phyloP scores from a whole-genome alignment of 1,140 invertebrate genomes.

The Elysia chlorotica region DNA sequence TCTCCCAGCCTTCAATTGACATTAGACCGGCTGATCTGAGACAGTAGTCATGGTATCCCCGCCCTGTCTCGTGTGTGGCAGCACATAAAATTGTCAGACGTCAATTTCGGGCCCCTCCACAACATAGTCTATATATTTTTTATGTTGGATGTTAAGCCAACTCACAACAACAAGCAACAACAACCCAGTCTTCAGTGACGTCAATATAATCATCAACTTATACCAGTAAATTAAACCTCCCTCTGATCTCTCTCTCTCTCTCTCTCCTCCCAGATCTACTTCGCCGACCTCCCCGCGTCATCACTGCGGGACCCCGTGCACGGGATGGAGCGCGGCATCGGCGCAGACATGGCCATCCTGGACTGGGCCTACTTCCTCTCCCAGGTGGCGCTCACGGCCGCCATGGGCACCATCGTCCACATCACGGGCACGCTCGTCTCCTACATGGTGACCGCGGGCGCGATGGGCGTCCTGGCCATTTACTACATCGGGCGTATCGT shows the following conservation, averaged over 20 bases:
- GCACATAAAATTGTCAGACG: neutral
- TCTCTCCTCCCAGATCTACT: slow-evolving; percentile 44
- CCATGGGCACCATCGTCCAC: slow-evolving; percentile 64
- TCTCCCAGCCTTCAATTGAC: too few species aligned
- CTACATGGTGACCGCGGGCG: slow-evolving; percentile 61
- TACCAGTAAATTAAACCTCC: neutral
- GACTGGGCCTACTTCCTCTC: slow-evolving; percentile 65
- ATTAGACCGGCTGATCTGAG: too few species aligned
- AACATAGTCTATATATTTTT: neutral
- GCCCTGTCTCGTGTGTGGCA: too few species aligned
- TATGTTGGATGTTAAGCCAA: neutral
- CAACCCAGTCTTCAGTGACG: neutral
- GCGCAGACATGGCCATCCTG: slow-evolving; percentile 62
- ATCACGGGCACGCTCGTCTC: slow-evolving; percentile 56
- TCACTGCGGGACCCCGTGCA: slow-evolving; percentile 26
- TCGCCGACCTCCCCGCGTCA: slow-evolving; percentile 34
- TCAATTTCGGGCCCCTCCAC: neutral
- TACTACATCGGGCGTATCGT: slow-evolving; percentile 48
- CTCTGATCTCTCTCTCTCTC: neutral
- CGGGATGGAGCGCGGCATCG: slow-evolving; percentile 62
- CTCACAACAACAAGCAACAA: neutral
- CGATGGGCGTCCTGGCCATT: slow-evolving; percentile 52
- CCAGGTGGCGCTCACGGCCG: slow-evolving; percentile 62
- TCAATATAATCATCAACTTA: neutral
- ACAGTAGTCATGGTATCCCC: too few species aligned